These are phyloP conservation scores for Macroteleia sp. DNA, from an alignment of 2,888 invertebrate genomes.

Conservation along the genomic window DNA sequence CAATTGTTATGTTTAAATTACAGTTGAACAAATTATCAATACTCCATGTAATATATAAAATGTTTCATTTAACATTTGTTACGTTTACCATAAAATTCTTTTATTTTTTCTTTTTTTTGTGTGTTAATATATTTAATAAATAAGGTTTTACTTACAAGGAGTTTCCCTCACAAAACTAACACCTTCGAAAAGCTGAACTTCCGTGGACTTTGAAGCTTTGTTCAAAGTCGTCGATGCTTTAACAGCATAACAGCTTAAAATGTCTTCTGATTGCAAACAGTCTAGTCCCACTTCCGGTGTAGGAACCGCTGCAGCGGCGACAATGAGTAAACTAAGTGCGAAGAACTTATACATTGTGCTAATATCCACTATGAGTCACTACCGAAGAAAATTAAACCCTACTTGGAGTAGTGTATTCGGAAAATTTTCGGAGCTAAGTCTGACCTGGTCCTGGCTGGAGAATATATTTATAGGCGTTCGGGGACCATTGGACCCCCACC, in stretches of 20 bases:
- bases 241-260: constrained; percentile 86
- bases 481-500: constrained; percentile 75
- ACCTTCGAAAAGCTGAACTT: constrained; percentile 86
- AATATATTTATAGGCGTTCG: constrained; percentile 82
- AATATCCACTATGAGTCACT: too few relatives aligned
- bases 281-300: constrained; percentile 71
- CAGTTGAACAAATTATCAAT: too few relatives aligned
- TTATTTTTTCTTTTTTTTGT: too few relatives aligned
- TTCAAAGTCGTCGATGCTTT: constrained; percentile 87
- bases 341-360: constrained; percentile 84
- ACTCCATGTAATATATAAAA: too few relatives aligned
- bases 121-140: too few relatives aligned
- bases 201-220: constrained; percentile 85
- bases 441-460: constrained; percentile 77
- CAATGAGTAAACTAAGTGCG: constrained; percentile 77
- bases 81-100: too few relatives aligned
- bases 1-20: too few relatives aligned
- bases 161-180: constrained; percentile 85
- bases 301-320: constrained; percentile 79
- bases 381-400: too few relatives aligned
- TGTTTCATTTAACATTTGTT: too few relatives aligned
- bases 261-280: constrained; percentile 83
- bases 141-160: constrained; percentile 80
- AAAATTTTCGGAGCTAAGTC: constrained; percentile 82
- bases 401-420: constrained; percentile 68